Evolutionary conservation across 2,888 invertebrate species (phyloP).

Genomic region (Clanis bilineata): DNA sequence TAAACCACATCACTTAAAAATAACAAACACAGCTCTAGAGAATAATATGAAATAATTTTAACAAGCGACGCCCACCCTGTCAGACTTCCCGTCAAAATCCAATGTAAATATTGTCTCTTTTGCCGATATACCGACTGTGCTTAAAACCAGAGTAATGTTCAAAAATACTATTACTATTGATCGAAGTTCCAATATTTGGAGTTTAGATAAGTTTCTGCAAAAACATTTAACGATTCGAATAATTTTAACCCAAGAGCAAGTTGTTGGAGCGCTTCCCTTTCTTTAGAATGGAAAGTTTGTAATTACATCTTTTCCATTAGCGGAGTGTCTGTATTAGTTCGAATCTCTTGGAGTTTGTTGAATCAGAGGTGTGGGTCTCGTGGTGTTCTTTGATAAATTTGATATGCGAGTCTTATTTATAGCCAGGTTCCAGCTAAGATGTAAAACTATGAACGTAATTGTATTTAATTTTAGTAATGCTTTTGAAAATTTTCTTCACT

Average conservation of each 20-base stretch:
- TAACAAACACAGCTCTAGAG: no score
- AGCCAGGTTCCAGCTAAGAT: not conserved
- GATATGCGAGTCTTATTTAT: not conserved
- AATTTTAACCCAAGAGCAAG: constrained; percentile 24
- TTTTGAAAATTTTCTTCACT: no score
- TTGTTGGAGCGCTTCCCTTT: constrained; percentile 19
- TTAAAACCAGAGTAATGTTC: no score
- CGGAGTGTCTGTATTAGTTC: constrained; percentile 21
- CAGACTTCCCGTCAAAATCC: no score
- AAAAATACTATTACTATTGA: no score
- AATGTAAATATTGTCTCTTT: no score
- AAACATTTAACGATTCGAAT: constrained; percentile 22
- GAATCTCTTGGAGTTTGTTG: constrained; percentile 4
- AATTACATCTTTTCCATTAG: constrained; percentile 46
- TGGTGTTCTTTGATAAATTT: not conserved
- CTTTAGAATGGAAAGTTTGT: constrained; percentile 38
- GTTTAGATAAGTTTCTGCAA: not conserved
- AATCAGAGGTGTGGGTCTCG: not conserved
- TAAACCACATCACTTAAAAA: no score
- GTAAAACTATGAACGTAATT: not conserved
- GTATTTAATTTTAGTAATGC: no score
- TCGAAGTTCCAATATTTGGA: not conserved
- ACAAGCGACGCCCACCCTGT: no score
- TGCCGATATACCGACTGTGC: no score
- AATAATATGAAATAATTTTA: no score